phyloP scores from a whole-genome alignment of 2,113 vertebrate species.

The Apus apus region DNA sequence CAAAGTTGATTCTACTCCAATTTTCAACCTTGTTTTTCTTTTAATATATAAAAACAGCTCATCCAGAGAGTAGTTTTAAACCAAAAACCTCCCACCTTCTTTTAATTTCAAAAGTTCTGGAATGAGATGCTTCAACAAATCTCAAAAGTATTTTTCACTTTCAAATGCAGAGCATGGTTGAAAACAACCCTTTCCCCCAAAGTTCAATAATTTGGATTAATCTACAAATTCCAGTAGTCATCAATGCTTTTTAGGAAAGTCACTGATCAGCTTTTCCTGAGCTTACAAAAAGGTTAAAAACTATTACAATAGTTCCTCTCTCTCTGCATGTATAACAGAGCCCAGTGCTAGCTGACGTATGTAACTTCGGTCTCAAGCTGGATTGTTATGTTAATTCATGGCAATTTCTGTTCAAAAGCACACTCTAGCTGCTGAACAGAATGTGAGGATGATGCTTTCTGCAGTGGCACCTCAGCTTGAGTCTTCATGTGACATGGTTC shows the following conservation, averaged over 20 bases:
- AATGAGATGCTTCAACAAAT: background rate
- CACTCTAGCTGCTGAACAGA: background rate
- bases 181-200: background rate
- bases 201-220: background rate
- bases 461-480: background rate
- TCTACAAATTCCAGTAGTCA: background rate
- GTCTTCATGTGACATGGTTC: rapidly evolving
- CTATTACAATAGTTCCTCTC: background rate
- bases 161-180: background rate
- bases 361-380: background rate
- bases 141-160: background rate
- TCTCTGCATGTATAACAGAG: background rate
- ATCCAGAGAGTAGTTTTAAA: background rate
- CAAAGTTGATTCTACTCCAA: background rate
- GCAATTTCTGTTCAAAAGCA: background rate
- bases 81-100: background rate
- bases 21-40: slow-evolving; percentile 41
- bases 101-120: slow-evolving; percentile 1
- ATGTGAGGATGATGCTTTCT: background rate
- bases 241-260: background rate
- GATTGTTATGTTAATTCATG: background rate
- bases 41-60: background rate
- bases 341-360: background rate
- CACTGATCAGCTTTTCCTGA: background rate
- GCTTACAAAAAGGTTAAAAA: background rate